These are phyloP conservation scores for Coelopa frigida DNA, from an alignment of 1,140 invertebrate genomes.

Conservation along the genomic window DNA sequence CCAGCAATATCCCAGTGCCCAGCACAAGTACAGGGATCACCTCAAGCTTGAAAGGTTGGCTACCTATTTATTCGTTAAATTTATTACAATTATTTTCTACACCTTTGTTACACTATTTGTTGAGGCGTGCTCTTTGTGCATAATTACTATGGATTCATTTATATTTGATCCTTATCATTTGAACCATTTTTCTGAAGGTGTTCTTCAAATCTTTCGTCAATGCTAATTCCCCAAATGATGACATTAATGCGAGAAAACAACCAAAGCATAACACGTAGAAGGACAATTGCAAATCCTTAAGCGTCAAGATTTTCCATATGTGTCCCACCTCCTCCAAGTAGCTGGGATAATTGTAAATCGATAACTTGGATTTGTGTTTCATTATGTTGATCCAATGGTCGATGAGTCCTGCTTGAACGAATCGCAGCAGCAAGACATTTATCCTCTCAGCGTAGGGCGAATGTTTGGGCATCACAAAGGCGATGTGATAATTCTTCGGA, in stretches of 20 bases:
- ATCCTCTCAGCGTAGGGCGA: constrained; percentile 27
- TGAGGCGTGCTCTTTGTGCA: no score
- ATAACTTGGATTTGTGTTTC: constrained; percentile 28
- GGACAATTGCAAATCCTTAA: constrained; percentile 32
- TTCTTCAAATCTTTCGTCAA: no score
- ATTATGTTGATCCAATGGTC: constrained; percentile 30
- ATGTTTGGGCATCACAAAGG: constrained; percentile 27
- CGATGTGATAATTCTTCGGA: constrained; percentile 39
- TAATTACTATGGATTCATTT: no score
- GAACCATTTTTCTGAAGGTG: no score
- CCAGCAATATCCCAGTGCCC: constrained; percentile 12
- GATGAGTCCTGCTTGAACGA: constrained; percentile 27
- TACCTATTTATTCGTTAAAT: constrained; percentile 2
- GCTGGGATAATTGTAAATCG: constrained; percentile 26
- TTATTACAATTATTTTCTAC: no score
- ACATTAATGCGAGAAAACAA: constrained; percentile 16
- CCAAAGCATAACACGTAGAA: constrained; percentile 32
- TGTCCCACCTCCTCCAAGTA: constrained; percentile 21
- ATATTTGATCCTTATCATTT: no score
- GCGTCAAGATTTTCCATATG: constrained; percentile 30
- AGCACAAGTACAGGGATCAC: constrained; percentile 24
- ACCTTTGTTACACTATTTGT: no score
- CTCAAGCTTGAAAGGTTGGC: constrained; percentile 15
- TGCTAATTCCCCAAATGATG: constrained; percentile 2
- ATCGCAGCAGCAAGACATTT: constrained; percentile 22